Base-by-base conservation (phyloP, 2,888 invertebrate genomes). In the Ophioninae sp. region DNA sequence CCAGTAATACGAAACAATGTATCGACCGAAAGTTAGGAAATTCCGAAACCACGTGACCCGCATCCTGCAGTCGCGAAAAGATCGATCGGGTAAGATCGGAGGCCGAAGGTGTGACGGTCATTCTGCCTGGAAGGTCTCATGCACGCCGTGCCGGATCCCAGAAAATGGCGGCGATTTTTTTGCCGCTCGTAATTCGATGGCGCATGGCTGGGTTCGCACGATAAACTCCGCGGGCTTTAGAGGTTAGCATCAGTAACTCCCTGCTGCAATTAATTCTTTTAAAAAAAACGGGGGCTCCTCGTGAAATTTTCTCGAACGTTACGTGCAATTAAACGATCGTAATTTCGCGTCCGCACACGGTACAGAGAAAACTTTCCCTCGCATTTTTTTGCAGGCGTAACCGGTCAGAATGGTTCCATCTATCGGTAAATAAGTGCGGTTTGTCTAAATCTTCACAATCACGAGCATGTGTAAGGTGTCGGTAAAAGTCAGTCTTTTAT, bases 171-270 rank as follows among this genome's bases (percentile, higher is more conserved):
- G 67, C 65, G 67, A 58, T 65, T 41, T 79, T 77, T 88, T 85
- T 30, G 30, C 75, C 63, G 64, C 84, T 85, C 88, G 88, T 87
- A 88, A 89, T 90, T 85, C 30, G 83, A 59, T 58, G 65, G 81
- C 74, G 82, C 83, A 85, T 86, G 88, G 86, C 85, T 74, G 83
- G 86, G 85, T 89, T 90, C 90, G 85, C 90, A 90, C 90, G 89
- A 87, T 90, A 89, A 89, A 90, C 82, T 87, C 83, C 83, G 76
- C 64, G 67, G 61, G 67, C 69, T 39, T 67, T 51, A 37, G 74
- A 82, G 68, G 73, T 76, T 56, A 73, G 61, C 63, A 64, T 23
- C 51, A 56, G 37, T 30, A 30, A 30, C 30, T 30, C 30, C 65
- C 68, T 68, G 65, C 72, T 71, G 72, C 79, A 63, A 65, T 67